Conservation (phyloP, 1,140 invertebrate species). For the Drosophila nebulosa region DNA sequence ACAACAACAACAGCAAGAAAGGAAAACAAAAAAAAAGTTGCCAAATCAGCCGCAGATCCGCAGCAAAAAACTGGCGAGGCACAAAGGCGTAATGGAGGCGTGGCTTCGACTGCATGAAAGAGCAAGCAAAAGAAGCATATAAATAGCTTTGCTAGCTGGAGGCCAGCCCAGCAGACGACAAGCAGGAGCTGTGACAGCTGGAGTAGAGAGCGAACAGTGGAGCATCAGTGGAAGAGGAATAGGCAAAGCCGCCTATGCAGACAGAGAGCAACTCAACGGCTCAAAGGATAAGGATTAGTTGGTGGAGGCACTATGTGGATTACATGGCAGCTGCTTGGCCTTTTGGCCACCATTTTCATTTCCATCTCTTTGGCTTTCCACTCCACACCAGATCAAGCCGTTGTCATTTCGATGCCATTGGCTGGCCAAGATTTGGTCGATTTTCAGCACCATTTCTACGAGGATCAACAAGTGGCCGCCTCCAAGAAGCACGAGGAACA, state of each 20-base stretch:
- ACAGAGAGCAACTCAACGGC: constrained; percentile 21
- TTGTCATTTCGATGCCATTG: constrained; percentile 51
- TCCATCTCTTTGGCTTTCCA: constrained; percentile 40
- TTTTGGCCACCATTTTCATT: constrained; percentile 33
- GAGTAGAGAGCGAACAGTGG: constrained; percentile 11
- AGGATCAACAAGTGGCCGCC: constrained; percentile 72
- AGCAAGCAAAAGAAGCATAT: constrained; percentile 24
- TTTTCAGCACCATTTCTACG: constrained; percentile 37
- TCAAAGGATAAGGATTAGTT: constrained; percentile 38
- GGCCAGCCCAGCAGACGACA: constrained; percentile 46
- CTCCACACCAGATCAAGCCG: constrained; percentile 40
- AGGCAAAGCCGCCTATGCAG: background rate
- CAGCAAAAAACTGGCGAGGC: constrained; percentile 34
- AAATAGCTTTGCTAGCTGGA: constrained; percentile 46
- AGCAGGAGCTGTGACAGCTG: constrained; percentile 50
- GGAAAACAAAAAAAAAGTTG: constrained; percentile 52
- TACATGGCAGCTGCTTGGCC: constrained; percentile 52
- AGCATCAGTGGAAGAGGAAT: background rate
- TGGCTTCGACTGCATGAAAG: constrained; percentile 18
- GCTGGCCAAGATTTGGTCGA: constrained; percentile 32
- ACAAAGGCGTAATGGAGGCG: constrained; percentile 25
- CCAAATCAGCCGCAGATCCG: constrained; percentile 62
- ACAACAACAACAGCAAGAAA: background rate
- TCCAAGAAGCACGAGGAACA: constrained; percentile 68
- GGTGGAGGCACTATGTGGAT: constrained; percentile 30